phyloP scores from a whole-genome alignment of 2,888 invertebrate genomes.

The Nephrotoma flavescens region DNA sequence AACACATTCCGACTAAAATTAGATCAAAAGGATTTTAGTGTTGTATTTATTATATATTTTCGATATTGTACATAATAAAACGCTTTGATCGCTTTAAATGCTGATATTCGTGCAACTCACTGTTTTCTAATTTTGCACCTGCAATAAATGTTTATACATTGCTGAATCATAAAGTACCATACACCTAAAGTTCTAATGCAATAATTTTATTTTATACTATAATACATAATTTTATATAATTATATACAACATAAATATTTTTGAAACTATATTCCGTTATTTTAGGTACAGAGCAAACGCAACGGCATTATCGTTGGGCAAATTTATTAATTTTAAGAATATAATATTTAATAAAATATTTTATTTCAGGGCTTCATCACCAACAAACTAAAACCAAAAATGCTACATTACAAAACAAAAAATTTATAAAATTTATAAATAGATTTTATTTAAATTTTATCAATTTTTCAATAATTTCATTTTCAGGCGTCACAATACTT shows the following conservation, averaged over 20 bases:
- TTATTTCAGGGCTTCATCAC: neutral
- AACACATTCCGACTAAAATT: too few species aligned
- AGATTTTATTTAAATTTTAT: neutral
- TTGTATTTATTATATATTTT: neutral
- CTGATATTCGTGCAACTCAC: neutral
- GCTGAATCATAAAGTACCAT: neutral
- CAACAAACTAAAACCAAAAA: neutral
- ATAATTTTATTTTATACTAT: too few species aligned
- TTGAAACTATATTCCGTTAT: neutral
- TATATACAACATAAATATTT: neutral
- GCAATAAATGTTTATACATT: neutral
- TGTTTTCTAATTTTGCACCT: neutral
- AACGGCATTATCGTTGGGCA: neutral
- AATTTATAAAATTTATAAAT: neutral
- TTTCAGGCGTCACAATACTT: conserved; percentile 93
- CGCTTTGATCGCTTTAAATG: neutral
- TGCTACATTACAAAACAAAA: neutral
- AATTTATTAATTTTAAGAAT: neutral
- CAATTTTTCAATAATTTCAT: neutral
- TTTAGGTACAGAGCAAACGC: neutral
- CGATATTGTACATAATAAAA: neutral
- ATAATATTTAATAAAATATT: neutral
- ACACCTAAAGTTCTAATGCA: too few species aligned
- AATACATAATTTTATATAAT: too few species aligned
- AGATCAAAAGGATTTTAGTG: too few species aligned